Conservation (phyloP, 2,113 vertebrate genomes). For the Machaerirhynchus nigripectus region DNA sequence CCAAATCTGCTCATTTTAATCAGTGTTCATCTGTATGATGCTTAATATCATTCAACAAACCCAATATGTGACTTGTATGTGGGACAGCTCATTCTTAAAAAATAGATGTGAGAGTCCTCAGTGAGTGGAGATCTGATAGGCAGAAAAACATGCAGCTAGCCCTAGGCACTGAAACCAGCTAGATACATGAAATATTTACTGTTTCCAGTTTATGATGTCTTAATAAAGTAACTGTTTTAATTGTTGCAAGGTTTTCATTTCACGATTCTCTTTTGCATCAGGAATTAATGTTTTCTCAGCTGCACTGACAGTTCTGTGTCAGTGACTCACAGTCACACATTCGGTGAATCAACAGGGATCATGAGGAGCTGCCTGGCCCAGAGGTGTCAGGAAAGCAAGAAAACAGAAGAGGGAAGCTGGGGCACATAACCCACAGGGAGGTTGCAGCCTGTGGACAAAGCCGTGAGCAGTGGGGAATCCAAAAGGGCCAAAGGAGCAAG, state of each 20-base stretch:
- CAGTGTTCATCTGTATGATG: not conserved
- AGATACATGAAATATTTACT: not conserved
- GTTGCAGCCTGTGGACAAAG: not conserved
- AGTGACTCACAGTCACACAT: not conserved
- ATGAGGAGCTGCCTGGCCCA: not conserved
- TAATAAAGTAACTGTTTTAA: not conserved
- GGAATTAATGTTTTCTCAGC: not conserved
- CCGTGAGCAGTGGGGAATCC: not conserved
- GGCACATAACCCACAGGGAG: not conserved
- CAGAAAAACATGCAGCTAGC: not conserved
- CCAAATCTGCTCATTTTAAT: conserved; percentile 59
- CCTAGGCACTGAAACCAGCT: not conserved
- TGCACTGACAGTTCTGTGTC: not conserved
- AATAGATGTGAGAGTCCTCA: not conserved
- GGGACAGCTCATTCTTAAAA: not conserved
- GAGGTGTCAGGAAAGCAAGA: not conserved
- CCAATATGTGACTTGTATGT: not conserved
- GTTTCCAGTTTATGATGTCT: not conserved
- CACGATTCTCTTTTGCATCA: not conserved
- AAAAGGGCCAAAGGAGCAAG: not conserved
- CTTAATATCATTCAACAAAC: not conserved
- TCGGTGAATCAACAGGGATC: not conserved
- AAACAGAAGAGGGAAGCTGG: not conserved
- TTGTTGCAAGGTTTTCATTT: not conserved
- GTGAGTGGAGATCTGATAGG: not conserved